A percentile compares a stretch with the other conserved stretches of the same genome.
Evolutionary conservation across 2,888 invertebrate species (phyloP).

Genomic region (Drosophila subsilvestris): DNA sequence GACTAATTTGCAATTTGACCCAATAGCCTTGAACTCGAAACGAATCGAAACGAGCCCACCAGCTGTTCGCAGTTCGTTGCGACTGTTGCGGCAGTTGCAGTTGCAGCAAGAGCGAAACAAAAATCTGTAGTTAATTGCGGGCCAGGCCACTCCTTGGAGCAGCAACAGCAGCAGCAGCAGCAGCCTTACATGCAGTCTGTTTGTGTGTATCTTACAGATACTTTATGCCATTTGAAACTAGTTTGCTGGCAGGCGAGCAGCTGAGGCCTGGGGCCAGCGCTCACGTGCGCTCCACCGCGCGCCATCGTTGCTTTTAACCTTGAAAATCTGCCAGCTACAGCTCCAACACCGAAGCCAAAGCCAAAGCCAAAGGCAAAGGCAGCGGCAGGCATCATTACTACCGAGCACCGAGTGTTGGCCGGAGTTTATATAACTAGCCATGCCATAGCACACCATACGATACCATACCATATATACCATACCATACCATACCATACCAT

Average conservation of each 20-base stretch:
- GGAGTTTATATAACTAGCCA: slow-evolving; percentile 61
- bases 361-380: slow-evolving; percentile 33
- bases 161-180: slow-evolving; percentile 8
- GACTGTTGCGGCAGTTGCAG: slow-evolving; percentile 47
- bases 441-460: slow-evolving; percentile 2
- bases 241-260: slow-evolving; percentile 54
- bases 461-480: too few relatives aligned
- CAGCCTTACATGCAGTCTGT: slow-evolving; percentile 3
- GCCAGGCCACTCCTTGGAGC: slow-evolving; percentile 65
- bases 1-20: slow-evolving; percentile 75
- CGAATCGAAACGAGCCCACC: slow-evolving; percentile 41
- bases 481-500: slow-evolving; percentile 1
- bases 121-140: slow-evolving; percentile 71
- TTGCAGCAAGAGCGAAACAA: slow-evolving; percentile 48
- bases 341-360: slow-evolving; percentile 39
- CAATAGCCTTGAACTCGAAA: slow-evolving; percentile 80
- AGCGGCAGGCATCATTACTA: slow-evolving; percentile 47
- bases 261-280: slow-evolving; percentile 61
- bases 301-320: slow-evolving; percentile 72
- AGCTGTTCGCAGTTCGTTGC: background rate
- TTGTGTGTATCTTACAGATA: slow-evolving; percentile 70
- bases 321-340: slow-evolving; percentile 76
- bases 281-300: slow-evolving; percentile 71
- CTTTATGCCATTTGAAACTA: slow-evolving; percentile 78
- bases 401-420: slow-evolving; percentile 35